phyloP scores from a whole-genome alignment of 2,888 invertebrate genomes.

The Oligia strigilis region DNA sequence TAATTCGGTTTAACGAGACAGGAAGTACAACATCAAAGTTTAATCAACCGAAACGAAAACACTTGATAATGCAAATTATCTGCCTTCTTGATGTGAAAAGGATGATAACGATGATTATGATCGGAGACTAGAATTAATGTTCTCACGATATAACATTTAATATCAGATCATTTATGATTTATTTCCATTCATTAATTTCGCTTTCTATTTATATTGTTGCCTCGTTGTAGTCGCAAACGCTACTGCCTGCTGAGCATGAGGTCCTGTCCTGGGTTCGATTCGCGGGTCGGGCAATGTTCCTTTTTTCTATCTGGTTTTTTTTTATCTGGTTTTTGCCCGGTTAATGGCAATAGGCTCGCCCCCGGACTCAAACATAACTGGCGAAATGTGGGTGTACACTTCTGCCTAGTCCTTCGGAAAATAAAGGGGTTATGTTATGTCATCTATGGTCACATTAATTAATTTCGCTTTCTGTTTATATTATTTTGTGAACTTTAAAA shows the following conservation, averaged over 20 bases:
- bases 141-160: slow-evolving; percentile 55
- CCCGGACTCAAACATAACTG: too few relatives aligned
- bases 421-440: neutral
- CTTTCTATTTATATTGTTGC: slow-evolving; percentile 35
- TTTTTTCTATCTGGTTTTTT: neutral
- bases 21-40: slow-evolving; percentile 62
- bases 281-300: neutral
- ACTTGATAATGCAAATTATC: slow-evolving; percentile 62
- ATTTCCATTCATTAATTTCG: slow-evolving; percentile 17
- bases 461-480: slow-evolving; percentile 35
- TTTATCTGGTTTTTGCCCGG: too few relatives aligned
- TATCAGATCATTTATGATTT: slow-evolving; percentile 29
- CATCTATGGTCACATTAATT: slow-evolving; percentile 27
- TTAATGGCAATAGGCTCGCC: too few relatives aligned
- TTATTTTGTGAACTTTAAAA: slow-evolving; percentile 13
- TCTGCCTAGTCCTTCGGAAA: too few relatives aligned
- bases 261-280: too few relatives aligned
- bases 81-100: slow-evolving; percentile 48
- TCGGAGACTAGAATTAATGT: slow-evolving; percentile 52
- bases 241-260: too few relatives aligned
- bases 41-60: slow-evolving; percentile 56
- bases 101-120: slow-evolving; percentile 58
- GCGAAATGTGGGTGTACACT: too few relatives aligned
- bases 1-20: slow-evolving; percentile 52
- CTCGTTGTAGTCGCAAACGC: neutral